Conservation (phyloP, 2,797 vertebrate genomes). For the Trematomus bernacchii region DNA sequence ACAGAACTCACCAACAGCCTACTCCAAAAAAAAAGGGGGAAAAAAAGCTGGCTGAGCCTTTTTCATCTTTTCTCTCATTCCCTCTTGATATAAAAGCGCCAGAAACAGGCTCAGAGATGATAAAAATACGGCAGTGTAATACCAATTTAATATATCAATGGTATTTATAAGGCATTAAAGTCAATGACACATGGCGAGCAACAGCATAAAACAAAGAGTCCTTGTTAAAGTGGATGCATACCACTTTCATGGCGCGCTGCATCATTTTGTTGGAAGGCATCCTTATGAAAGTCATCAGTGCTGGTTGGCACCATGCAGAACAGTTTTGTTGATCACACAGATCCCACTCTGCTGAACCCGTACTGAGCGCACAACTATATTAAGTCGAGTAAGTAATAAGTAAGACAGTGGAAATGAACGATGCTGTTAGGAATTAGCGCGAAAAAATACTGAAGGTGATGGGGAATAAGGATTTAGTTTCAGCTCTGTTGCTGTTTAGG, state of each 20-base stretch:
- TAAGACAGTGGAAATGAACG: slow-evolving; percentile 14
- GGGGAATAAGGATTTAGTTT: slow-evolving; percentile 2
- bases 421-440: not conserved
- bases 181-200: slow-evolving; percentile 84
- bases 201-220: slow-evolving; percentile 84
- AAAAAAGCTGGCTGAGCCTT: slow-evolving; percentile 60
- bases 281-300: slow-evolving; percentile 76
- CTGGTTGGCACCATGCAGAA: slow-evolving; percentile 52
- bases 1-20: slow-evolving; percentile 77
- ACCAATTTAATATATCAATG: slow-evolving; percentile 86
- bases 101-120: slow-evolving; percentile 82
- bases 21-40: slow-evolving; percentile 47
- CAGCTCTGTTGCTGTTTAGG: not conserved
- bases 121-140: slow-evolving; percentile 82
- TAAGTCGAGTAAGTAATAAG: slow-evolving; percentile 24
- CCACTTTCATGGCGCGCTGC: slow-evolving; percentile 82
- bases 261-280: slow-evolving; percentile 81
- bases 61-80: slow-evolving; percentile 76
- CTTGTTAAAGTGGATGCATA: slow-evolving; percentile 83
- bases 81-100: slow-evolving; percentile 81
- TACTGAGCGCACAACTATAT: slow-evolving; percentile 26
- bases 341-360: slow-evolving; percentile 57
- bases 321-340: slow-evolving; percentile 66
- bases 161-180: slow-evolving; percentile 88
- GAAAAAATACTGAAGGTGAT: not conserved